Conservation (phyloP, 92 coral and sea anemone genomes). For the Anthopleura xanthogrammica region DNA sequence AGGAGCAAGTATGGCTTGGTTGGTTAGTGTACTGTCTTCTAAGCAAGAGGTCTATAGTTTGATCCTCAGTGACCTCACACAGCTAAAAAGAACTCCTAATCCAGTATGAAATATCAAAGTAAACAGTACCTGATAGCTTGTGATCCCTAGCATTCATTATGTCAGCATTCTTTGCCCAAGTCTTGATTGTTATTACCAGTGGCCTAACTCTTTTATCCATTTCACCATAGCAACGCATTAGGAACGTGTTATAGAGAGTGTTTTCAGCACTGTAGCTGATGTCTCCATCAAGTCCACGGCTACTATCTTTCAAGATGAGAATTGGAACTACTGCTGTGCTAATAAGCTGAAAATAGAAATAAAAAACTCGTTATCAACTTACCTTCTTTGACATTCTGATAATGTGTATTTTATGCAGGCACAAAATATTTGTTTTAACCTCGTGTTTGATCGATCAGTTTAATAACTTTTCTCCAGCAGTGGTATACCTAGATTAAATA, state of each 20-base stretch:
- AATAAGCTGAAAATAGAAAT: slow-evolving; percentile 32
- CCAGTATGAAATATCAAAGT: neutral
- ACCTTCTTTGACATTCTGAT: no score
- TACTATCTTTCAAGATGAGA: slow-evolving; percentile 44
- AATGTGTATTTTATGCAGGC: no score
- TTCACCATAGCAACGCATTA: slow-evolving; percentile 62
- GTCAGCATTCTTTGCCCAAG: slow-evolving; percentile 62
- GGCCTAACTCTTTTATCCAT: slow-evolving; percentile 63
- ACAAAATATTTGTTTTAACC: no score
- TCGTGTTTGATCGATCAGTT: no score
- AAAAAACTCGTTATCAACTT: no score
- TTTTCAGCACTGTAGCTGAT: slow-evolving; percentile 50
- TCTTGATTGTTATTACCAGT: slow-evolving; percentile 51
- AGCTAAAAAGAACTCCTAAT: no score
- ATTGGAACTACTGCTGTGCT: slow-evolving; percentile 64
- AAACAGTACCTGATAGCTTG: slow-evolving; percentile 56
- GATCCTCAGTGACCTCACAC: no score
- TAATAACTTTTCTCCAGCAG: no score
- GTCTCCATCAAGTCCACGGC: slow-evolving; percentile 51
- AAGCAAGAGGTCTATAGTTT: no score
- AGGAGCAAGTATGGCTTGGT: no score
- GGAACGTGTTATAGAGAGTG: slow-evolving; percentile 50
- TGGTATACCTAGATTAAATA: no score
- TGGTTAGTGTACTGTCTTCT: no score
- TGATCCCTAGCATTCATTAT: slow-evolving; percentile 63